Conservation (phyloP, 2,888 invertebrate species). For the Drosophila kokeensis region DNA sequence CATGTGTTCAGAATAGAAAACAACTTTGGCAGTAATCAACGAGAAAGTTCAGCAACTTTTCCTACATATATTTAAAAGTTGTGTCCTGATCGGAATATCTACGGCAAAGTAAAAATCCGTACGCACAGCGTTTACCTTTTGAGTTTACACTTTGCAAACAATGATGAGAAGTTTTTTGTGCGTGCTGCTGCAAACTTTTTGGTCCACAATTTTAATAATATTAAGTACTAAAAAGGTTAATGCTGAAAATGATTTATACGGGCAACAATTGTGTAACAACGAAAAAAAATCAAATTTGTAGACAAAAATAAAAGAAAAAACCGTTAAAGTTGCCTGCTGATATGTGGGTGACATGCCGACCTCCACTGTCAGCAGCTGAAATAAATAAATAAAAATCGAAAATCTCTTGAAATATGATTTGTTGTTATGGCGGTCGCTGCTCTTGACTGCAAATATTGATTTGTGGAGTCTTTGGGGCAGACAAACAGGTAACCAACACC, state of each 20-base stretch:
- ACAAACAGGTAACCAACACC: slow-evolving; percentile 32
- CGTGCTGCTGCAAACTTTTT: slow-evolving; percentile 27
- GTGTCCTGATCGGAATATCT: not conserved
- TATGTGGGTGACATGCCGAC: slow-evolving; percentile 69
- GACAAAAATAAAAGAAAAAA: slow-evolving; percentile 13
- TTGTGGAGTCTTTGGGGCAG: slow-evolving; percentile 67
- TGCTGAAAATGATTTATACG: slow-evolving; percentile 42
- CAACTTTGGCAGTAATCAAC: not conserved
- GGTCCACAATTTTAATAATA: slow-evolving; percentile 41
- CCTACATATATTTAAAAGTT: slow-evolving; percentile 8
- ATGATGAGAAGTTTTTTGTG: slow-evolving; percentile 11
- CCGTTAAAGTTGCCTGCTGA: slow-evolving; percentile 33
- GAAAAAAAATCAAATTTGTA: slow-evolving; percentile 4
- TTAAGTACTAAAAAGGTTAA: slow-evolving; percentile 37
- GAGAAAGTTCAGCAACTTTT: slow-evolving; percentile 2
- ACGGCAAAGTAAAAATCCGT: not conserved
- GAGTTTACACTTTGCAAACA: slow-evolving; percentile 11
- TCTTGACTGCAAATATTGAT: slow-evolving; percentile 45
- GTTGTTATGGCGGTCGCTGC: not conserved
- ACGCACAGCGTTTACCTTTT: not conserved
- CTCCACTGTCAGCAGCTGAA: slow-evolving; percentile 65
- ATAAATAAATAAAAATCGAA: slow-evolving; percentile 43
- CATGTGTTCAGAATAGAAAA: not conserved
- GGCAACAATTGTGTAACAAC: slow-evolving; percentile 12
- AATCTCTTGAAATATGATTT: slow-evolving; percentile 36